Evolutionary conservation across 2,113 vertebrate species (phyloP).

Genomic region (Mustelus asterias): DNA sequence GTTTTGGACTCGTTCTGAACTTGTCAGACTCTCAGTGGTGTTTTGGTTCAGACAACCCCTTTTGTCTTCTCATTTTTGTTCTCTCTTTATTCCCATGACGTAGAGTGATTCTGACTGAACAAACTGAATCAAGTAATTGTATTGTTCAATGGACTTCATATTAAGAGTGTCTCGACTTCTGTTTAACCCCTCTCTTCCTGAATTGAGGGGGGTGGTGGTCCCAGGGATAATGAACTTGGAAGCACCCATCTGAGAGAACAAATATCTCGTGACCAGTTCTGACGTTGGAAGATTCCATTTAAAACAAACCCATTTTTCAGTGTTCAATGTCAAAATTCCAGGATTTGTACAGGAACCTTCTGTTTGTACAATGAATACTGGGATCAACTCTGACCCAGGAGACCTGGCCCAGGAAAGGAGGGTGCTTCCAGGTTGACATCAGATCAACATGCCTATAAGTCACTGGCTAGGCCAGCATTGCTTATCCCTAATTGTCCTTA

Average conservation of each 20-base stretch:
- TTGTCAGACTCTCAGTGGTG: not conserved
- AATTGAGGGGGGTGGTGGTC: not conserved
- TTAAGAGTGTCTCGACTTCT: not conserved
- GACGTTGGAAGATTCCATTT: not conserved
- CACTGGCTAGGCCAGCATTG: not conserved
- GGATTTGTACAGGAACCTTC: too few relatives aligned
- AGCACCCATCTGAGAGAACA: not conserved
- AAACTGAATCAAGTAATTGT: slow-evolving; percentile 25
- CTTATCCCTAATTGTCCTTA: not conserved
- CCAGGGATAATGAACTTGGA: too few relatives aligned
- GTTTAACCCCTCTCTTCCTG: not conserved
- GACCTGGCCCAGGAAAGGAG: not conserved
- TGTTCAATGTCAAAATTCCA: too few relatives aligned
- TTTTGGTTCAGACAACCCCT: not conserved
- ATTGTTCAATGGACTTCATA: not conserved
- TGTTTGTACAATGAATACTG: not conserved
- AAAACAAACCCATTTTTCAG: too few relatives aligned
- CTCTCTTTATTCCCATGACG: not conserved
- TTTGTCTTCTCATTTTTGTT: not conserved
- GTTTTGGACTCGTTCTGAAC: not conserved
- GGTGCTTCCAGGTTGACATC: too few relatives aligned
- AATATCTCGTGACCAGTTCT: not conserved
- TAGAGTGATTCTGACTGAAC: not conserved
- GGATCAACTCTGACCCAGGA: not conserved
- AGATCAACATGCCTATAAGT: too few relatives aligned